Percentiles rank a stretch among this genome's conserved stretches.
These are phyloP conservation scores for Carduelis carduelis DNA, from an alignment of 2,797 vertebrate species.

Conservation along the genomic window DNA sequence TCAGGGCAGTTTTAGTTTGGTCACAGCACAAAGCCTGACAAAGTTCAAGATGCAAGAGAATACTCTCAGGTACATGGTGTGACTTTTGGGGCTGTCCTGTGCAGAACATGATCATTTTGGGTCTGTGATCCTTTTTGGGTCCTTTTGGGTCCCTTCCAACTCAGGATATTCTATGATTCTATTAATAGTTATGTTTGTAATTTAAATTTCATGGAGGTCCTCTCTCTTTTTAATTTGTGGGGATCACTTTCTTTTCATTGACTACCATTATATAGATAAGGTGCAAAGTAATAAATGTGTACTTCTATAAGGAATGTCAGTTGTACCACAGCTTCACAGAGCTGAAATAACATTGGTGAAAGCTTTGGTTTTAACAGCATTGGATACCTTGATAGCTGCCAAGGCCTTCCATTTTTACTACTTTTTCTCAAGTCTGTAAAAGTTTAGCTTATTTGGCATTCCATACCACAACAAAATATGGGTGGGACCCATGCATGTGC, in stretches of 20 bases:
- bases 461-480: slow-evolving; percentile 41
- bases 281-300: not conserved
- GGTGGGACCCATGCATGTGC: slow-evolving; percentile 21
- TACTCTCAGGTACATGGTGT: too few species aligned
- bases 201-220: not conserved
- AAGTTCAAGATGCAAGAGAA: not conserved
- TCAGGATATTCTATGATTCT: not conserved
- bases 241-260: not conserved
- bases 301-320: not conserved
- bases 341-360: not conserved
- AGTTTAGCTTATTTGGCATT: slow-evolving; percentile 34
- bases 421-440: not conserved
- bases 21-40: not conserved
- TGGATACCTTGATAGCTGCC: not conserved
- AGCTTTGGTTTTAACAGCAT: not conserved
- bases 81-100: not conserved
- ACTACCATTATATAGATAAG: not conserved
- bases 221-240: not conserved
- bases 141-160: not conserved
- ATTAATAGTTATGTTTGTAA: not conserved
- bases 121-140: not conserved
- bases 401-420: slow-evolving; percentile 8
- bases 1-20: too few species aligned
- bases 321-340: not conserved
- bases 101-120: not conserved